Conservation (phyloP, 2,797 vertebrate genomes). For the Melanotaenia pygmaea region DNA sequence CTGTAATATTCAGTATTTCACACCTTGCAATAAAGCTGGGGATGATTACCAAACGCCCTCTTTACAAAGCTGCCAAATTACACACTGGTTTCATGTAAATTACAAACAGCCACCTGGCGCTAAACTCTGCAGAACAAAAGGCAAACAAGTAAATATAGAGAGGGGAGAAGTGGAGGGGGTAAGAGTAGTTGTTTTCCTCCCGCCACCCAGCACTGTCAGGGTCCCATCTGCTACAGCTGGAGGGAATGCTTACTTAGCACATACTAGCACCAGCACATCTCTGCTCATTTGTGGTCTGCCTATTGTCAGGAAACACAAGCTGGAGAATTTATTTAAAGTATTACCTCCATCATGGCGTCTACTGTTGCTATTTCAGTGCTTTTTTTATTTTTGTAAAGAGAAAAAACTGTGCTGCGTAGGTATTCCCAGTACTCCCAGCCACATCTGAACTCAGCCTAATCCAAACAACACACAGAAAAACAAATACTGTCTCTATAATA, state of each 20-base stretch:
- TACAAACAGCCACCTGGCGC: slow-evolving; percentile 38
- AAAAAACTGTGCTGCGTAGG: not conserved
- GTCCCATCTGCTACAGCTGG: slow-evolving; percentile 43
- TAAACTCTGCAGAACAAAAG: slow-evolving; percentile 41
- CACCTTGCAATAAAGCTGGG: slow-evolving; percentile 51
- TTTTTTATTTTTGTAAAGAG: slow-evolving; percentile 9
- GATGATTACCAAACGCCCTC: not conserved
- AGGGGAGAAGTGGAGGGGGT: slow-evolving; percentile 9
- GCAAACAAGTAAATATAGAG: slow-evolving; percentile 7
- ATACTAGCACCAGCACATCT: slow-evolving; percentile 5
- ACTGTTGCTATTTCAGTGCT: slow-evolving; percentile 25
- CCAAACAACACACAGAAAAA: slow-evolving; percentile 8
- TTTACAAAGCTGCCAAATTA: not conserved
- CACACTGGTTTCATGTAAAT: not conserved
- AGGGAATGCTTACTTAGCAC: slow-evolving; percentile 61
- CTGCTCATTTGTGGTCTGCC: slow-evolving; percentile 35
- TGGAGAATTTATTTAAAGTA: slow-evolving; percentile 41
- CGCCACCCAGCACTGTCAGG: slow-evolving; percentile 8
- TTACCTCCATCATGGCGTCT: not conserved
- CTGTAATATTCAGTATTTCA: slow-evolving; percentile 6
- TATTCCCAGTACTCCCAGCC: slow-evolving; percentile 1
- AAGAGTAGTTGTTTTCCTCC: slow-evolving; percentile 5
- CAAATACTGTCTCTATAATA: not conserved
- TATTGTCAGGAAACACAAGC: slow-evolving; percentile 39
- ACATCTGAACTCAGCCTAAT: slow-evolving; percentile 25